These are phyloP conservation scores for Drosophila acutilabella DNA, from an alignment of 2,888 invertebrate genomes.

Conservation along the genomic window DNA sequence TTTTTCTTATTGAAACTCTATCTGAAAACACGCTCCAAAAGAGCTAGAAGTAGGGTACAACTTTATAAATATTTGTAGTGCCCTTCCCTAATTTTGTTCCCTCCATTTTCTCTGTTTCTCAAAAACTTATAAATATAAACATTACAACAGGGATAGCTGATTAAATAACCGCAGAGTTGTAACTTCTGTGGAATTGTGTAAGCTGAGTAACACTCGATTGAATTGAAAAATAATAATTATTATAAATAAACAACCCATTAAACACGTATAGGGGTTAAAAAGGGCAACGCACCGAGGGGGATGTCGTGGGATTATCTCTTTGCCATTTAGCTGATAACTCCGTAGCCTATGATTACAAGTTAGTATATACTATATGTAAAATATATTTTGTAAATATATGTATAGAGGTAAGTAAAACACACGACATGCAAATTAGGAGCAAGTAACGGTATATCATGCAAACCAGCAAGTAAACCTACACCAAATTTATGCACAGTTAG, in stretches of 20 bases:
- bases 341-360: constrained; percentile 26
- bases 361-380: not conserved
- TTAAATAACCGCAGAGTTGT: not conserved
- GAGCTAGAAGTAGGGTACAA: too few species aligned
- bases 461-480: constrained; percentile 71
- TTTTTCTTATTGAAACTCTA: too few species aligned
- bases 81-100: too few species aligned
- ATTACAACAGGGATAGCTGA: not conserved
- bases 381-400: constrained; percentile 2
- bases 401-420: constrained; percentile 28
- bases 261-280: not conserved
- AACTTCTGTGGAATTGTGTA: constrained; percentile 2
- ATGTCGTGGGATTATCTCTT: constrained; percentile 44
- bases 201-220: not conserved
- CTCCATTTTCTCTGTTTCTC: not conserved
- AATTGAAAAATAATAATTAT: not conserved
- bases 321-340: constrained; percentile 46
- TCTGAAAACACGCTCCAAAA: too few species aligned
- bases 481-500: constrained; percentile 40
- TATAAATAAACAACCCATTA: not conserved
- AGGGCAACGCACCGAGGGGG: constrained; percentile 1
- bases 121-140: not conserved
- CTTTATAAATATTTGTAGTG: too few species aligned
- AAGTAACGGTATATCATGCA: constrained; percentile 66
- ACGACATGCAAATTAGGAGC: constrained; percentile 57